Base-by-base conservation (phyloP, 2,797 vertebrate genomes). In the Dermochelys coriacea region DNA sequence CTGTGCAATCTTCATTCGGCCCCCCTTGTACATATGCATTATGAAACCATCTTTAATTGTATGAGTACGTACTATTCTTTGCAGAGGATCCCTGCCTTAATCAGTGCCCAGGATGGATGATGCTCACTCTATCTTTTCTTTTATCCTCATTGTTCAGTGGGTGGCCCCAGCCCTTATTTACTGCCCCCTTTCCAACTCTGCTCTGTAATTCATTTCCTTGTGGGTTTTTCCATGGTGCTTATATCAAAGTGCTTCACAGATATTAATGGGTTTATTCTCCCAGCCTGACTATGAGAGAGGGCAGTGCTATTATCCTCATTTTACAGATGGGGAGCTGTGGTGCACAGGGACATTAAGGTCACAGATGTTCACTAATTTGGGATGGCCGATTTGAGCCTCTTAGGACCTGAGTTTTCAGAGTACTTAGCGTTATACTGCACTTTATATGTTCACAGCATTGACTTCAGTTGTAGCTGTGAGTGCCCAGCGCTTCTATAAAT, bases 1-100 rank as follows among this genome's bases (percentile, higher is more conserved):
- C 79, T 37, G 23, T 54, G 51, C 57, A 85, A 90, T 34, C n/a
- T 3, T 1, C 41, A 37, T 51, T 61, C 55, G 0, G 0, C 5
- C 16, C 3, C 41, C 16, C 47, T 1, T 0, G 77, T 0, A 0
- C 0, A 0, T 2, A 1, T 0, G 57, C 64, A 11, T 10, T 37
- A 37, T 68, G 61, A 16, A 9, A n/a, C 8, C 34, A n/a, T 68
- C 34, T n/a, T n/a, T 64, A 64, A 64, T 64, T 15, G 4, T 18
- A n/a, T 37, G 61, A 68, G 61, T 61, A n/a, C 34, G 2, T 2
- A 6, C 61, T 18, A 37, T 68, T 37, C n/a, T 64, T n/a, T 18
- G 61, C 61, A n/a, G 8, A 19, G 16, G 16, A 68, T 18, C 61
- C 34, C 34, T n/a, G 16, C 16, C 61, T n/a, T n/a, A 19, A n/a